Base-by-base conservation (phyloP, 2,888 invertebrate genomes). In the Hyles lineata region DNA sequence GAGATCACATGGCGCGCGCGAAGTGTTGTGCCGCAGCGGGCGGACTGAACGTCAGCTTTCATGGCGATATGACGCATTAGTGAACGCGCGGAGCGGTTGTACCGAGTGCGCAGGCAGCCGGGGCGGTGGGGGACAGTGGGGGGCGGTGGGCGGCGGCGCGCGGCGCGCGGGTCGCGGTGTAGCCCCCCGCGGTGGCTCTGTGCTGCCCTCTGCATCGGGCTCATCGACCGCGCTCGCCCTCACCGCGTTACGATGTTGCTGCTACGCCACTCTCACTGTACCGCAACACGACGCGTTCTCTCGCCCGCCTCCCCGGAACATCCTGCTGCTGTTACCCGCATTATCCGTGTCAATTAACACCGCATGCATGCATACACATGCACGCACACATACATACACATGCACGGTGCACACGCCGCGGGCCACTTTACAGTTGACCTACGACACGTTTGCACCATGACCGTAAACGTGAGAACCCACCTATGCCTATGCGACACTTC, bases 161-260 rank as follows among this genome's bases (percentile, higher is more conserved):
- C 87, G 87, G 87, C 87, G 81, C 78, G 76, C 81, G 77, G 76
- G 82, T 76, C 82, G 83, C 82, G 83, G 82, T 79, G 83, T 84
- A 84, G 87, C 86, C 85, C 89, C 85, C 88, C 89, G 89, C 88
- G 80, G 79, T 81, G 82, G 86, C 89, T 87, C 89, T 85, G 91
- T 91, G 92, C 92, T 92, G 92, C 93, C 92, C 92, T 92, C 92
- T 92, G 89, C 89, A 87, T 84, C 90, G 93, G 92, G 94, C 93
- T 93, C 93, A 93, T 93, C 93, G 93, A 93, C 93, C 93, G 93
- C 92, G 90, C 87, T 86, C 92, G 90, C 92, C 91, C 92, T 92
- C 89, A 83, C 82, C 87, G 84, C 89, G 87, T 84, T 86, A 79
- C 83, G 79, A 80, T 81, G 80, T 83, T 83, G 83, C 86, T 85